Conservation (phyloP, 1,140 invertebrate genomes). For the Cherax quadricarinatus region DNA sequence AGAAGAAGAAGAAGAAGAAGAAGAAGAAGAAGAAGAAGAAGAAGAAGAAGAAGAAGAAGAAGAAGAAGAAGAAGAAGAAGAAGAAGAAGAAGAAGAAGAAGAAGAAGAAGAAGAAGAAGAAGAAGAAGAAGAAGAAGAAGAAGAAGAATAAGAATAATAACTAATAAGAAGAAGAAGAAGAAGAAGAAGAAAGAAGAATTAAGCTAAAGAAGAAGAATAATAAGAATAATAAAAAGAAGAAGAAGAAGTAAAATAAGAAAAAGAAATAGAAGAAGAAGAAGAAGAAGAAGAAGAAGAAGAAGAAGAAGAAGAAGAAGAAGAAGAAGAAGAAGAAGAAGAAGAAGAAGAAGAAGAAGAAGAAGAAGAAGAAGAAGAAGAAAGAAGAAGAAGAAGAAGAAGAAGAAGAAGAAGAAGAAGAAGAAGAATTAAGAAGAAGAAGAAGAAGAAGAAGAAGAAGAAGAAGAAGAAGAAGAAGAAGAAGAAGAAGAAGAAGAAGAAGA, state of each 20-base stretch:
- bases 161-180: too few relatives aligned
- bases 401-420: background rate
- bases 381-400: background rate
- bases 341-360: constrained; percentile 1
- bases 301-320: background rate
- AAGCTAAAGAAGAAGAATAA: too few relatives aligned
- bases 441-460: background rate
- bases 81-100: background rate
- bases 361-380: background rate
- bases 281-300: background rate
- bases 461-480: background rate
- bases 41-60: background rate
- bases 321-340: constrained; percentile 22
- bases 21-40: background rate
- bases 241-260: background rate
- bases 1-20: too few relatives aligned
- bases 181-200: too few relatives aligned
- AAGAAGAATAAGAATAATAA: too few relatives aligned
- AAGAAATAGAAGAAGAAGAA: background rate
- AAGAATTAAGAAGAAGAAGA: too few relatives aligned
- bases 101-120: background rate
- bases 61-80: background rate
- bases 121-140: background rate
- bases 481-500: background rate
- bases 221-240: too few relatives aligned